Base-by-base conservation (phyloP, 1,140 invertebrate species). In the Drosophila lacertosa region DNA sequence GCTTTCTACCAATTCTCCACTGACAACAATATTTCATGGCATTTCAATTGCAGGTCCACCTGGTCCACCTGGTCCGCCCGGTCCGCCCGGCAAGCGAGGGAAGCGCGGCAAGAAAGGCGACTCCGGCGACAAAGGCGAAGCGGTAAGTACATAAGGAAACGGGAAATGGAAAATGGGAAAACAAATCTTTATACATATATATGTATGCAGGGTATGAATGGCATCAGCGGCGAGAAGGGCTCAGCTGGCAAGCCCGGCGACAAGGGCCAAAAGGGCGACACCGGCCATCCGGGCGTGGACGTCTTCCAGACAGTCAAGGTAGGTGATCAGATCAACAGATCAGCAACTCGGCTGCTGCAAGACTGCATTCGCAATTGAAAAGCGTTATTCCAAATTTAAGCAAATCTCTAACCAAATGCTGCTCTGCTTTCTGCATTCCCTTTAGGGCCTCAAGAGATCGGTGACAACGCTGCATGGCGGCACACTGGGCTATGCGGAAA, bases 171-270 rank as follows among this genome's bases (percentile, higher is more conserved):
- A n/a, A 26, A 10, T 26, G 37, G 33, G 42, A 35, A 13, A 11
- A 24, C 45, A 18, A 26, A 29, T 39, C 33, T 54, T 33, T 57
- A 50, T 40, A 26, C 33, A 16, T 53, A 5, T 42, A 92, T n/a
- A 45, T 16, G 18, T 40, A 2, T 15, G 3, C 45, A 99, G 97
- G 97, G 97, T 78, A 96, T 97, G 16, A 98, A 97, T 89, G 98
- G 97, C 77, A 93, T 98, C 91, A 96, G 97, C 91, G 98, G 98
- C 89, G 97, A 97, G 9, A 98, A 98, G 94, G 97, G 97, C 89
- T 96, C 97, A 32, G 93, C 98, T 95, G 97, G 97, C 40, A 93
- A 94, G 86, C 94, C 95, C 40, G 97, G 98, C 4, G 96, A 97
- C 57, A 97, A 97, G 90, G 97, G 98, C 44, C 94, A 95, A 77